These are phyloP conservation scores for Hydrozoanthus gracilis DNA, from an alignment of 92 coral and sea anemone species.

Conservation along the genomic window DNA sequence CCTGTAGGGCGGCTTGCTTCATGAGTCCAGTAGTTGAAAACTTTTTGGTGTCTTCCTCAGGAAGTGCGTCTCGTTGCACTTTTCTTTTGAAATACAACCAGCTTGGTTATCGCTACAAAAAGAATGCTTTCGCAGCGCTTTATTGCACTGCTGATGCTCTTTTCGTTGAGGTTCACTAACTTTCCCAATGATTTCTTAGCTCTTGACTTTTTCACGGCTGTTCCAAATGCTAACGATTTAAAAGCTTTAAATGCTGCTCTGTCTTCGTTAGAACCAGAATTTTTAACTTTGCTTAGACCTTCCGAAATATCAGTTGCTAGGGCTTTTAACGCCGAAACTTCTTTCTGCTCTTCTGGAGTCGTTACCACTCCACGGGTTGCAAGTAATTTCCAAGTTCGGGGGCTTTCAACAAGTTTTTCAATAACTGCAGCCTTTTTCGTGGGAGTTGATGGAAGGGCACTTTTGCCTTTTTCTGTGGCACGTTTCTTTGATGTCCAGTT, in stretches of 20 bases:
- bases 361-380: conserved; percentile 33
- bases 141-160: conserved; percentile 1
- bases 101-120: background rate
- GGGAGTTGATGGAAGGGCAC: conserved; percentile 41
- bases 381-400: conserved; percentile 51
- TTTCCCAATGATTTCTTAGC: conserved; percentile 18
- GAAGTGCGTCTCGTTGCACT: background rate
- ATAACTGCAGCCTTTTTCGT: conserved; percentile 37
- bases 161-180: conserved; percentile 9
- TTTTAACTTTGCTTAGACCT: background rate
- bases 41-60: background rate
- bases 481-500: conserved; percentile 55
- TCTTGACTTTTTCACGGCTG: background rate
- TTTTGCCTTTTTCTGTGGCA: conserved; percentile 35
- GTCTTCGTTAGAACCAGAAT: conserved; percentile 24
- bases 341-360: conserved; percentile 48
- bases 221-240: conserved; percentile 4
- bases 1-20: too few relatives aligned
- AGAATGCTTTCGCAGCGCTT: background rate
- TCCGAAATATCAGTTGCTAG: conserved; percentile 46
- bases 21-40: background rate
- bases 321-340: conserved; percentile 42
- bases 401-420: conserved; percentile 38
- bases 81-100: background rate
- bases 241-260: conserved; percentile 18